A percentile compares a stretch with the other conserved stretches of the same genome.
These are phyloP conservation scores for Catalaphyllia jardinei DNA, from an alignment of 64 coral and sea anemone genomes.

Conservation along the genomic window DNA sequence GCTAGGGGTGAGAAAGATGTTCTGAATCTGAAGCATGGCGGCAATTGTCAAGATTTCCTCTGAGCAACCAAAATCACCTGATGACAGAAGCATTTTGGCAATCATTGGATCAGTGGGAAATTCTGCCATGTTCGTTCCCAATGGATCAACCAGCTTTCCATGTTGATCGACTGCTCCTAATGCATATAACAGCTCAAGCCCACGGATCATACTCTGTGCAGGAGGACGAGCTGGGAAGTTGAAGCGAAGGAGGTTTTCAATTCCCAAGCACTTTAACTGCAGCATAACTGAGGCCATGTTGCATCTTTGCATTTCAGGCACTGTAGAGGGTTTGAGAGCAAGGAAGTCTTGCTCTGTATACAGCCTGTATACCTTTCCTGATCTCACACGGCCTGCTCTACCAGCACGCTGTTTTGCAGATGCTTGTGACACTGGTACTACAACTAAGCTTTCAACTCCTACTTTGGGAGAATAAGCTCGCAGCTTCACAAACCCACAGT, in stretches of 20 bases:
- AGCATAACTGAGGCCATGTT: constrained; percentile 76
- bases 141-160: constrained; percentile 76
- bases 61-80: constrained; percentile 94
- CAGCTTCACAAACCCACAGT: constrained; percentile 98
- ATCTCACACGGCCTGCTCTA: constrained; percentile 89
- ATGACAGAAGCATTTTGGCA: constrained; percentile 93
- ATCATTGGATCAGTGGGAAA: constrained; percentile 96
- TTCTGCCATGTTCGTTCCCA: constrained; percentile 94
- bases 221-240: constrained; percentile 92
- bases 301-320: constrained; percentile 83
- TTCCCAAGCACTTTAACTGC: constrained; percentile 94
- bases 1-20: constrained; percentile 88
- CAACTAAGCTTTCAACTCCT: constrained; percentile 89
- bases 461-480: constrained; percentile 87
- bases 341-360: constrained; percentile 77
- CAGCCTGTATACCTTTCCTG: constrained; percentile 93
- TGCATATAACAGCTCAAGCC: constrained; percentile 91
- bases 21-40: constrained; percentile 94
- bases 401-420: constrained; percentile 96
- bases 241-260: constrained; percentile 94
- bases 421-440: constrained; percentile 83
- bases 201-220: constrained; percentile 92
- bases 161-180: constrained; percentile 85
- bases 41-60: constrained; percentile 95
- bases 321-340: constrained; percentile 47